Conservation (phyloP, 2,888 invertebrate genomes). For the Belgica antarctica region DNA sequence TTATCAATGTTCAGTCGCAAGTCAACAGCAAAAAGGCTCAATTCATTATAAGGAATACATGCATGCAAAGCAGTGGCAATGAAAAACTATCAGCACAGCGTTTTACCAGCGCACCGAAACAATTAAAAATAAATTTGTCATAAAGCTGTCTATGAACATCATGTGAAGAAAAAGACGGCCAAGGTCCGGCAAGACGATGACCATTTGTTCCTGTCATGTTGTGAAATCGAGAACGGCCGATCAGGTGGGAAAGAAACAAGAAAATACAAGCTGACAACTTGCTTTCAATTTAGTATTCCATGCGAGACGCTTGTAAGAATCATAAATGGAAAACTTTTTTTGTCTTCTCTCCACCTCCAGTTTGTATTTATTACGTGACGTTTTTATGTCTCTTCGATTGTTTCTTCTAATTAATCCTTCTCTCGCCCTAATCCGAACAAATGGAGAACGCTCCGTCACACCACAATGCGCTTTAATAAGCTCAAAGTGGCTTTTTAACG, state of each 20-base stretch:
- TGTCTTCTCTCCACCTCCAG: no score
- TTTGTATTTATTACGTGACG: slow-evolving; percentile 39
- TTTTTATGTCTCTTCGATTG: slow-evolving; percentile 37
- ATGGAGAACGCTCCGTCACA: neutral
- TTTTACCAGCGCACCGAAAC: neutral
- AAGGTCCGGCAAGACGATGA: neutral
- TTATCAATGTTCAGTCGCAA: neutral
- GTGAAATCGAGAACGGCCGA: neutral
- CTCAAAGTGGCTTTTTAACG: neutral
- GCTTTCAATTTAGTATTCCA: slow-evolving; percentile 24
- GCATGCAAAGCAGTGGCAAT: neutral
- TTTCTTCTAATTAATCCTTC: slow-evolving; percentile 40
- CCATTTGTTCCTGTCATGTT: slow-evolving; percentile 9
- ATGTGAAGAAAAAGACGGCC: neutral
- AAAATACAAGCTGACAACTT: neutral
- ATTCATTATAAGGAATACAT: neutral
- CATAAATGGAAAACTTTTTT: slow-evolving; percentile 38
- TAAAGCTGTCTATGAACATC: slow-evolving; percentile 9
- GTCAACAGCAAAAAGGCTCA: neutral
- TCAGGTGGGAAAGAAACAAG: neutral
- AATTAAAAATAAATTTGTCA: slow-evolving; percentile 40
- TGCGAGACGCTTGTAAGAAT: neutral
- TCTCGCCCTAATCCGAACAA: neutral
- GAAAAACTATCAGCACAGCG: no score
- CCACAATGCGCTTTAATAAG: neutral